Percentiles rank a stretch among this genome's conserved stretches.
Evolutionary conservation across 2,888 invertebrate species (phyloP).

Genomic region (Myopa testacea): DNA sequence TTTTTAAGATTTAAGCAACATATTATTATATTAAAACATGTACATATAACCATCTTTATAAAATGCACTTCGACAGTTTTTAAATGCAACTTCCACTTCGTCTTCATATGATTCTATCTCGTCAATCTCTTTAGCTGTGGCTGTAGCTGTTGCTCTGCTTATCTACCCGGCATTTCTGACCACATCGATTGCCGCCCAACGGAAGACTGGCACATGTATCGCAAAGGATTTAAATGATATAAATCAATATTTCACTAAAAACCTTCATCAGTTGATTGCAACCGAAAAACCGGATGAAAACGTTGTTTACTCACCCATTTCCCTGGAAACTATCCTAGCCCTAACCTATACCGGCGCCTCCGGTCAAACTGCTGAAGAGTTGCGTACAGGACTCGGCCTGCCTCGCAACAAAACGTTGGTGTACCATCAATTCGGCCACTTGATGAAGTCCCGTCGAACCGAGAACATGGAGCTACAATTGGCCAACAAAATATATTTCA

Average conservation of each 20-base stretch:
- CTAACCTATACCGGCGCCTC: constrained; percentile 79
- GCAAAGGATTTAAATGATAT: not conserved
- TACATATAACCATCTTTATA: no score
- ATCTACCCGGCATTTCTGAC: no score
- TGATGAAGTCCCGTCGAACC: constrained; percentile 31
- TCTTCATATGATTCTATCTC: no score
- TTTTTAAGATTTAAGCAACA: no score
- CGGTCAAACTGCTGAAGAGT: constrained; percentile 63
- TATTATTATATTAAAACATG: no score
- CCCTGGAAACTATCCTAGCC: constrained; percentile 78
- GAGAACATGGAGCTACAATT: constrained; percentile 67
- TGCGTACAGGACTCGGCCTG: constrained; percentile 50
- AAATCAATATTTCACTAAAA: constrained; percentile 48
- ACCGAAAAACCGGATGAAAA: constrained; percentile 46
- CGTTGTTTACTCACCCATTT: constrained; percentile 65
- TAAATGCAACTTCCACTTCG: not conserved
- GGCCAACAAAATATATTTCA: constrained; percentile 81
- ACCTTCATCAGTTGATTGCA: constrained; percentile 51
- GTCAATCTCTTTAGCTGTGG: not conserved
- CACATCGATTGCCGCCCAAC: not conserved
- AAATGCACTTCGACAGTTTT: not conserved
- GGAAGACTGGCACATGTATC: not conserved
- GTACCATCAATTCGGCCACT: constrained; percentile 44
- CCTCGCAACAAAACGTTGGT: not conserved
- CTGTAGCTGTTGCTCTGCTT: no score